Evolutionary conservation across 2,888 invertebrate species (phyloP).

Genomic region (Sphaeridia pumilis): DNA sequence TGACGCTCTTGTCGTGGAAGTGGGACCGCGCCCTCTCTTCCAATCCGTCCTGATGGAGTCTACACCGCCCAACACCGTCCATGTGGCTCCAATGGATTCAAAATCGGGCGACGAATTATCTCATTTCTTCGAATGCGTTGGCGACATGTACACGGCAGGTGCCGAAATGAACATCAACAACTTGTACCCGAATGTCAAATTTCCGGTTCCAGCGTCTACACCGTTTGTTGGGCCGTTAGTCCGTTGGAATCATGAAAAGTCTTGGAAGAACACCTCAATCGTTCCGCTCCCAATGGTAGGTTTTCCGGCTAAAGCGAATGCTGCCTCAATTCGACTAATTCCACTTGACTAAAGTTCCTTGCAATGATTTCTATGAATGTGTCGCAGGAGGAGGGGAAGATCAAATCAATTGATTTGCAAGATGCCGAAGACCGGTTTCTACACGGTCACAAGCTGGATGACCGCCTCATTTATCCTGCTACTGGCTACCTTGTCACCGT

Average conservation of each 20-base stretch:
- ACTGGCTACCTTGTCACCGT: constrained; percentile 81
- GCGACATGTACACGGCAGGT: constrained; percentile 69
- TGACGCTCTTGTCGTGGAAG: constrained; percentile 41
- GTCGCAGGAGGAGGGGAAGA: constrained; percentile 19
- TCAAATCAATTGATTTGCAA: constrained; percentile 47
- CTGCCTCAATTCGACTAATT: not conserved
- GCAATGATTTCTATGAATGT: too few relatives aligned
- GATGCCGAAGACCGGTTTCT: constrained; percentile 62
- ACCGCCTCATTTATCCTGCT: constrained; percentile 83
- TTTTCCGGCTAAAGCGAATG: too few relatives aligned
- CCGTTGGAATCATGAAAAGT: constrained; percentile 66
- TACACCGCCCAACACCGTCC: constrained; percentile 39
- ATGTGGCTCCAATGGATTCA: constrained; percentile 35
- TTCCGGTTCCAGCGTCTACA: constrained; percentile 76
- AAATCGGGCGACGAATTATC: constrained; percentile 59
- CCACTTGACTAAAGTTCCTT: not conserved
- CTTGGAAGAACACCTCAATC: constrained; percentile 39
- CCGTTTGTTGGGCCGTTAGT: constrained; percentile 70
- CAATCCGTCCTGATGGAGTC: constrained; percentile 46
- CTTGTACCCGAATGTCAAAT: constrained; percentile 61
- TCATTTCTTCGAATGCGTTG: constrained; percentile 65
- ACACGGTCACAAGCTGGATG: constrained; percentile 71
- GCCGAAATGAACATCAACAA: constrained; percentile 59
- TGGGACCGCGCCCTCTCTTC: constrained; percentile 2
- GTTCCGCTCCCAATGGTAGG: too few relatives aligned